phyloP scores from a whole-genome alignment of 2,113 vertebrate species.

The Rafetus swinhoei region DNA sequence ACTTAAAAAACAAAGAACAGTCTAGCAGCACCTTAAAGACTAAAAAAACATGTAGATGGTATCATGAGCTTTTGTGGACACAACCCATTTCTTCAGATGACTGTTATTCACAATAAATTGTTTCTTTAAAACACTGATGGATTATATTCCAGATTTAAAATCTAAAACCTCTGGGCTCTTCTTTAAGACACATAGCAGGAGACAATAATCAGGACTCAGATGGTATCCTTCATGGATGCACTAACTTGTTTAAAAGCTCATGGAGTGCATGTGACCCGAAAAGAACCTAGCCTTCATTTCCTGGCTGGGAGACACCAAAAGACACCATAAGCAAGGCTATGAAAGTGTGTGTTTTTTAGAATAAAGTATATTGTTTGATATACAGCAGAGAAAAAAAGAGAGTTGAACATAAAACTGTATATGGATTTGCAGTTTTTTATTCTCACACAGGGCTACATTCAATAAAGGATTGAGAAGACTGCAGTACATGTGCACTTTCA shows the following conservation, averaged over 20 bases:
- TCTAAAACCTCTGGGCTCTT: fast-evolving
- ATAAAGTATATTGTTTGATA: constrained; percentile 21
- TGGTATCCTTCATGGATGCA: neutral
- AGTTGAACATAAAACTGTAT: neutral
- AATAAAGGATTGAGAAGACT: neutral
- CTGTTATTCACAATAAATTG: neutral
- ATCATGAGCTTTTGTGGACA: too few species aligned
- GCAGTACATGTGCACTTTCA: neutral
- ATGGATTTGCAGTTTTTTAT: constrained; percentile 3
- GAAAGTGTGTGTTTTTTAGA: neutral
- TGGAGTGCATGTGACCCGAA: constrained; percentile 33
- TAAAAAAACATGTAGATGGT: too few species aligned
- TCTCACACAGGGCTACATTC: neutral
- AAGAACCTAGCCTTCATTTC: constrained; percentile 9
- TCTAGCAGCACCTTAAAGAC: too few species aligned
- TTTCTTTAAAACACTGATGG: neutral
- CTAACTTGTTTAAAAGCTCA: constrained; percentile 7
- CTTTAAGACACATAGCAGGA: neutral
- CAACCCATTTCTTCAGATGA: too few species aligned
- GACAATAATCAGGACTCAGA: constrained; percentile 8
- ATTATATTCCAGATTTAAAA: constrained; percentile 19
- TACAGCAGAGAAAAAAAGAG: constrained; percentile 9
- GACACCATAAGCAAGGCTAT: constrained; percentile 11
- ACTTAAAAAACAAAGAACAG: too few species aligned
- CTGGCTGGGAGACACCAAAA: constrained; percentile 18